Conservation (phyloP, 2,797 vertebrate genomes). For the Sylvia borin region DNA sequence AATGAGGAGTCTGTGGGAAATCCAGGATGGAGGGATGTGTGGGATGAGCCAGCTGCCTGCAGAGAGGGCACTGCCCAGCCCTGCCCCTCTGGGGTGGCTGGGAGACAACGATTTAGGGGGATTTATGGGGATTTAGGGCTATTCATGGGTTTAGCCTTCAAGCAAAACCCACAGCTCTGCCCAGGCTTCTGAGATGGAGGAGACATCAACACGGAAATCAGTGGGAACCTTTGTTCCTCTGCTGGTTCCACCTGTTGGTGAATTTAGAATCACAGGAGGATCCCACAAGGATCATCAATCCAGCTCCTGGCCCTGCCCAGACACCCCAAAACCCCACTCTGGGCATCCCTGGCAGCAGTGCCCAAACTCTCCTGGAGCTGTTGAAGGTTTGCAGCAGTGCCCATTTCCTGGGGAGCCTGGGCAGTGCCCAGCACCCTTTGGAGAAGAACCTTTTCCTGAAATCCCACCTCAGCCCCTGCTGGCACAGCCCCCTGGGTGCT, state of each 20-base stretch:
- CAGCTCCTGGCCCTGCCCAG: not conserved
- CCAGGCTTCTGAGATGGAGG: not conserved
- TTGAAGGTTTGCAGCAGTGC: rapidly evolving
- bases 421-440: not conserved
- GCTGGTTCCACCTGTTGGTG: rapidly evolving
- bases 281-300: rapidly evolving
- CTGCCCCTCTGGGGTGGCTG: not conserved
- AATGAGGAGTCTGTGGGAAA: not conserved
- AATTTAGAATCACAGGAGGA: not conserved
- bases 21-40: no score
- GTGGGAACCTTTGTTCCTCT: not conserved
- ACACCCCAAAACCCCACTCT: not conserved
- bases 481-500: not conserved
- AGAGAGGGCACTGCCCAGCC: not conserved
- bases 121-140: not conserved
- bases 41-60: not conserved
- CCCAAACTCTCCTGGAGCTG: not conserved
- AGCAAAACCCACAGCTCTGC: not conserved
- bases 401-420: not conserved
- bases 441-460: not conserved
- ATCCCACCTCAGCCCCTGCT: not conserved
- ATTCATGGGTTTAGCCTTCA: not conserved
- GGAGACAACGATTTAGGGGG: not conserved
- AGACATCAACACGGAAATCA: not conserved
- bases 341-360: not conserved